Evolutionary conservation across 2,113 vertebrate genomes (phyloP).

Genomic region (Sclerurus mexicanus): DNA sequence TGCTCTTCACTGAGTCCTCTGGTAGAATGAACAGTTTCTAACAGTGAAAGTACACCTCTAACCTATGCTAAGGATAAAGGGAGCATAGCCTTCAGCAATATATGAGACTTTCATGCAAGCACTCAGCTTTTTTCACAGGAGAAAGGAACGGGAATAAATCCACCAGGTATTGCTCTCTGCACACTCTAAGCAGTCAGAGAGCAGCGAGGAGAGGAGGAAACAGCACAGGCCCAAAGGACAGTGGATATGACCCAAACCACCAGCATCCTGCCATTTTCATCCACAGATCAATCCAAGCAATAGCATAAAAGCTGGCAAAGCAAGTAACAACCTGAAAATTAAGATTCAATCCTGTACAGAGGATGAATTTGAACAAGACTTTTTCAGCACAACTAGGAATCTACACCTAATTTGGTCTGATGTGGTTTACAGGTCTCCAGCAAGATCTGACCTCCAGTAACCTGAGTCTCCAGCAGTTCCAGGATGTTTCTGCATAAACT

Average conservation of each 20-base stretch:
- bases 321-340: neutral
- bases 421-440: neutral
- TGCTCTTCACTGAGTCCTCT: neutral
- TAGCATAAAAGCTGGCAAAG: neutral
- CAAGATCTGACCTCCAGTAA: neutral
- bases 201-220: neutral
- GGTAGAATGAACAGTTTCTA: neutral
- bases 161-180: neutral
- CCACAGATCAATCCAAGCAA: neutral
- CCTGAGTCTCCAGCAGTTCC: neutral
- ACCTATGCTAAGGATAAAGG: neutral
- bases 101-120: neutral
- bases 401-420: neutral
- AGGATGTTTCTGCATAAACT: neutral
- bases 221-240: neutral
- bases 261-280: neutral
- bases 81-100: neutral
- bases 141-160: neutral
- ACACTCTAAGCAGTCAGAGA: accelerated
- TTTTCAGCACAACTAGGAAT: neutral
- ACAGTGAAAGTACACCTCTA: neutral
- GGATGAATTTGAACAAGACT: neutral
- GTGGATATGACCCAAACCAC: neutral
- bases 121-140: neutral
- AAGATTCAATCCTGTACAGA: neutral